Evolutionary conservation across 1,140 invertebrate species (phyloP), one percentile per base, ranked within the genome.

Genomic region (Palaemon carinicauda): DNA sequence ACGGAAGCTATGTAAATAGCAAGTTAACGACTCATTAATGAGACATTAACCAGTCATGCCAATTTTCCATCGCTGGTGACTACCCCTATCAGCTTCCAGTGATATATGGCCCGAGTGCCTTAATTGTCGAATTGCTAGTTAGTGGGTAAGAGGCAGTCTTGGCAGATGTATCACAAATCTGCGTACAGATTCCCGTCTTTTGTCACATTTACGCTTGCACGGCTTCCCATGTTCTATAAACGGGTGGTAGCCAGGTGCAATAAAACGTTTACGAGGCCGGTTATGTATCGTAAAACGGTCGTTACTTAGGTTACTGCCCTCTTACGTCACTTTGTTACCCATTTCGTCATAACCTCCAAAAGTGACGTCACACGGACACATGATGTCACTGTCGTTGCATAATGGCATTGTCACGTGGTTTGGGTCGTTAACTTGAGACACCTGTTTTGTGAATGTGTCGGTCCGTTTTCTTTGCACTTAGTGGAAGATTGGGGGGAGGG

Each of bases 271-370:
- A 86, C 84, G 84, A 86, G 60, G 84, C 77, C 65, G 84, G 84
- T 86, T 86, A 86, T 86, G 84, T 86, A 86, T 86, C 84, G 84
- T 86, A 86, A 86, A 86, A 86, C 50, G 84, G 84, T 86, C 84
- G 84, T 86, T 86, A 86, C 84, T 86, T 80, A 86, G 77, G 84
- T 86, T 86, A 86, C 77, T 86, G 78, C 84, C 65, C 84, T 86
- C 84, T 86, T 86, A 86, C 84, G 84, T 86, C 84, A 86, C 84
- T 86, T 86, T 86, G 84, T 86, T 80, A 86, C 84, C 84, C 84
- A 80, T 86, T 86, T 86, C 84, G 84, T 86, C 84, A 86, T 86
- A 80, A 79, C 24, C 17, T 51, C 75, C 21, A 50, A 7, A 1
- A 27, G 75, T 79, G 75, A 79, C 75, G 75, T 79, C 75, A 86